Evolutionary conservation across 2,888 invertebrate genomes (phyloP).

Genomic region (Drosophila kuntzei): DNA sequence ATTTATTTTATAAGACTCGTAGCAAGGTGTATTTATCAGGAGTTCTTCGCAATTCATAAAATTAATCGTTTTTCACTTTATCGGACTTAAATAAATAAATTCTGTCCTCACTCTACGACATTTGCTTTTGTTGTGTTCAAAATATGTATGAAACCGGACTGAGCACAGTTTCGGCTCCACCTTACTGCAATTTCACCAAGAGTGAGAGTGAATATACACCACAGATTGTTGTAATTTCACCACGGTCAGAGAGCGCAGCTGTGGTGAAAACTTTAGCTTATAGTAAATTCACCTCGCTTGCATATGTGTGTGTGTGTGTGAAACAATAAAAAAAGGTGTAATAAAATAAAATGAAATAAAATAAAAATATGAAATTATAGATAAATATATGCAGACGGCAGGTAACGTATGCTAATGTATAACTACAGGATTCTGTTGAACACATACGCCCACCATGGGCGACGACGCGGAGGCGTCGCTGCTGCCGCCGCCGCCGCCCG

Average conservation of each 20-base stretch:
- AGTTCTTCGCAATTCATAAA: no score
- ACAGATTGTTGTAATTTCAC: no score
- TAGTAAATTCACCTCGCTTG: not conserved
- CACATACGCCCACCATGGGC: slow-evolving; percentile 95
- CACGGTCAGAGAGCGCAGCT: not conserved
- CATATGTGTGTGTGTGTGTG: slow-evolving; percentile 3
- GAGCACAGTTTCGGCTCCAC: no score
- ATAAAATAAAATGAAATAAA: slow-evolving; percentile 22
- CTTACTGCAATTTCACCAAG: no score
- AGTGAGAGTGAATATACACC: no score
- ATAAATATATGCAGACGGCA: slow-evolving; percentile 48
- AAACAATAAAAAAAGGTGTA: slow-evolving; percentile 18
- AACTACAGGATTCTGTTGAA: slow-evolving; percentile 96
- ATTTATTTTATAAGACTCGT: no score
- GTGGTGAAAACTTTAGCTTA: not conserved
- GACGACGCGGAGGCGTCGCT: slow-evolving; percentile 88
- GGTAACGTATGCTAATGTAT: slow-evolving; percentile 89
- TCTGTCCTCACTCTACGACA: no score
- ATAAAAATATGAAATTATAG: slow-evolving; percentile 43
- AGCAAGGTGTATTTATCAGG: no score
- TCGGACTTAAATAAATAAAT: no score
- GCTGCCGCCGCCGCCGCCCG: slow-evolving; percentile 67
- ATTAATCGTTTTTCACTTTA: no score
- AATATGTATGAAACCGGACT: no score
- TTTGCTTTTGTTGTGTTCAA: no score